These are phyloP conservation scores for Ladona fulva DNA, from an alignment of 1,140 invertebrate species.

Conservation along the genomic window DNA sequence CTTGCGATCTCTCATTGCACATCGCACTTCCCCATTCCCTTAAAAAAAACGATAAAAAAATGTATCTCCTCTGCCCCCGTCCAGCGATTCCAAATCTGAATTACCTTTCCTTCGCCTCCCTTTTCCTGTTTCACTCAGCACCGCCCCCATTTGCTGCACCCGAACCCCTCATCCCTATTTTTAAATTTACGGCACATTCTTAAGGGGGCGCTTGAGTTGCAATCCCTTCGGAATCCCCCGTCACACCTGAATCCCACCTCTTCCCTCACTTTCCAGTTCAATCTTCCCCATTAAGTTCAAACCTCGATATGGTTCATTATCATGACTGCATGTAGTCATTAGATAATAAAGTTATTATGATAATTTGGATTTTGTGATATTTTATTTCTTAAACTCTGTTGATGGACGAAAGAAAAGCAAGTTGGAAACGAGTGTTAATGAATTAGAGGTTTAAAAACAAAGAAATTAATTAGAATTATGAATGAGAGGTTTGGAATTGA, in stretches of 20 bases:
- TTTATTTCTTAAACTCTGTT: neutral
- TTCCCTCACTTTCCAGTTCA: neutral
- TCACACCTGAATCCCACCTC: neutral
- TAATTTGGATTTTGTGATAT: neutral
- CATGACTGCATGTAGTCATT: slow-evolving; percentile 9
- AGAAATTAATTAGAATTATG: too few species aligned
- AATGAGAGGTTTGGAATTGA: too few species aligned
- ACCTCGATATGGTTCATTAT: slow-evolving; percentile 2
- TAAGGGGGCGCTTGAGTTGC: neutral
- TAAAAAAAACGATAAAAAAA: neutral
- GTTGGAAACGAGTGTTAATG: too few species aligned
- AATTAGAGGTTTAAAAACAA: too few species aligned
- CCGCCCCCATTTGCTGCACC: neutral
- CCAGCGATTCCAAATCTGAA: too few species aligned
- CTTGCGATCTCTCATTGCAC: neutral
- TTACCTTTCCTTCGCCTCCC: neutral
- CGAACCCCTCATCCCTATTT: neutral
- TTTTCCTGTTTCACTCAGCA: neutral
- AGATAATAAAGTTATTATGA: slow-evolving; percentile 7
- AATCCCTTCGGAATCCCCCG: neutral
- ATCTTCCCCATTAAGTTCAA: slow-evolving; percentile 2
- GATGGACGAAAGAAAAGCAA: too few species aligned
- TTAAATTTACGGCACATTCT: neutral
- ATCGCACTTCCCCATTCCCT: neutral
- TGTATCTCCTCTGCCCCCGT: neutral